Base-by-base conservation (phyloP, 2,888 invertebrate genomes). In the Ophioninae sp. region DNA sequence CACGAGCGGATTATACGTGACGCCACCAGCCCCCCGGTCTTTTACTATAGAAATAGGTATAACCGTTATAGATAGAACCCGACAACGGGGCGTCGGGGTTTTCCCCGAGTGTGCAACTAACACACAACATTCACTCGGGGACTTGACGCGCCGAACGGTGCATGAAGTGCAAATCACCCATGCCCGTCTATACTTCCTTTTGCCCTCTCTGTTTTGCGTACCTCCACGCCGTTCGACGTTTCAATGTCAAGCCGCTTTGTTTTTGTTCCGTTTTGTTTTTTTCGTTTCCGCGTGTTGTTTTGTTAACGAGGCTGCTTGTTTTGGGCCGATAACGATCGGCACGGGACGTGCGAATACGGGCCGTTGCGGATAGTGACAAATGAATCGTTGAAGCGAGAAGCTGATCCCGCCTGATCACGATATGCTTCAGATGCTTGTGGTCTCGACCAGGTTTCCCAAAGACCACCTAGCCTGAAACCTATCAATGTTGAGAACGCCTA, bases 141-240 rank as follows among this genome's bases (percentile, higher is more conserved):
- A 75, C 77, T 82, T 74, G 79, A 82, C 75, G 70, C 79, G 82
- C 74, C 57, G 79, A 78, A 74, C 74, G 82, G 69, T 74, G 78
- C 82, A 82, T 82, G 69, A 82, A 82, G 78, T 82, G 78, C 82
- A 79, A 74, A 82, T 82, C 82, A 73, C 44, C 78, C 56, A 74
- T 78, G 78, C 74, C 59, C 69, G 41, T 68, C 30, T 30, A 44
- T 79, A 79, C 78, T 64, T 69, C 74, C 69, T 70, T 74, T 69
- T 37, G 67, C 59, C 57, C 68, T 72, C 74, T 56, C 44, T 44
- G 57, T 74, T 44, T 64, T 79, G 64, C 23, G 30, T 37, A 17
- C 59, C 64, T 68, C 67, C 61, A 57, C 62, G 69, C 69, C 69
- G 78, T 64, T 74, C 78, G 69, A 61, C 56, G 78, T 77, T 77